phyloP scores from a whole-genome alignment of 2,113 vertebrate genomes.

The Chaetodon auriga region DNA sequence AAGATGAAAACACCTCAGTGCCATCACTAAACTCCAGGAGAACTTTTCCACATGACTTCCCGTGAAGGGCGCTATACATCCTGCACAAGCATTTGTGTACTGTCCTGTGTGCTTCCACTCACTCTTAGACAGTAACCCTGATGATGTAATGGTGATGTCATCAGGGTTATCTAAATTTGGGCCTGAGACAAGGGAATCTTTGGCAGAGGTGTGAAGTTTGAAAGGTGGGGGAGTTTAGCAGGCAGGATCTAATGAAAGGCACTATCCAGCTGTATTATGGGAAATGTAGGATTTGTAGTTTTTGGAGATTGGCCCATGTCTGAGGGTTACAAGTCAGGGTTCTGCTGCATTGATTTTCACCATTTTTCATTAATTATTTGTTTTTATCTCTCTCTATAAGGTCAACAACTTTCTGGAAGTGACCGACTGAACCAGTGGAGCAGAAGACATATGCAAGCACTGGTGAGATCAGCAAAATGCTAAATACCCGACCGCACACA shows the following conservation, averaged over 20 bases:
- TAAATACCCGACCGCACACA: neutral
- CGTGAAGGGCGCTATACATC: neutral
- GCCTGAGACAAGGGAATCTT: neutral
- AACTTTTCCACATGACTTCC: neutral
- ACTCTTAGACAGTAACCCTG: neutral
- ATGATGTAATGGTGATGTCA: conserved; percentile 16
- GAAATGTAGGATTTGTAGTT: neutral
- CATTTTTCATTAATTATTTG: neutral
- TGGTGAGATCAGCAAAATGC: neutral
- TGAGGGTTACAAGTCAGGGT: no score
- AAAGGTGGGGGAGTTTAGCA: neutral
- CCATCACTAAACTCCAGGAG: neutral
- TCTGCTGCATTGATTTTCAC: neutral
- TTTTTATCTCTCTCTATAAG: neutral
- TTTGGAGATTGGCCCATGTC: no score
- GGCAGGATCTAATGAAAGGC: neutral
- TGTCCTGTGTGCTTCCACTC: no score
- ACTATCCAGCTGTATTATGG: neutral
- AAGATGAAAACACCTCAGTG: neutral
- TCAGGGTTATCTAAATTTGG: neutral
- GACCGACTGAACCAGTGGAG: neutral
- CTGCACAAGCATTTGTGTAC: neutral
- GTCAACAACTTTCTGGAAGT: neutral
- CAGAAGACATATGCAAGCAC: neutral
- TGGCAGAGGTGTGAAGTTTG: neutral